Percentiles rank a stretch among this genome's conserved stretches.
These are phyloP conservation scores for Hymenopus coronatus DNA, from an alignment of 2,888 invertebrate species.

Conservation along the genomic window DNA sequence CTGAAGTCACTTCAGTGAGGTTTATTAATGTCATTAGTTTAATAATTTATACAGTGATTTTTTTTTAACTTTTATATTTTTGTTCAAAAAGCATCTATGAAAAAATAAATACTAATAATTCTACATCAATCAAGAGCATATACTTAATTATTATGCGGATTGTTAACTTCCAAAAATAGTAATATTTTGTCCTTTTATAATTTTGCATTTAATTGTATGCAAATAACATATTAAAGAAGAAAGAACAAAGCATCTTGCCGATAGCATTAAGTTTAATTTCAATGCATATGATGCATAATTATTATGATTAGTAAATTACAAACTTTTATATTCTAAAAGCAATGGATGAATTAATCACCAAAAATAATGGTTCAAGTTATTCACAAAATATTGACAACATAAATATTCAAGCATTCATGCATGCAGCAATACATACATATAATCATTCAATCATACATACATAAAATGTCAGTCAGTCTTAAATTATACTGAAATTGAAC, in stretches of 20 bases:
- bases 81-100: background rate
- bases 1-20: background rate
- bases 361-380: background rate
- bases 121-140: background rate
- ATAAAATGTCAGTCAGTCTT: background rate
- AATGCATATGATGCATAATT: background rate
- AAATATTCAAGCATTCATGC: background rate
- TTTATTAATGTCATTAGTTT: background rate
- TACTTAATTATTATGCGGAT: background rate
- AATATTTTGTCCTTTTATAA: background rate
- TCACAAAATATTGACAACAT: background rate
- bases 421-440: background rate
- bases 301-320: background rate
- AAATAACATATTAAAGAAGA: background rate
- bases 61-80: background rate
- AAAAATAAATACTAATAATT: background rate
- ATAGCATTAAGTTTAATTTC: too few relatives aligned
- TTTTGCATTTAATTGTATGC: background rate
- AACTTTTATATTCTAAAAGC: background rate
- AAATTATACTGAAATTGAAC: background rate
- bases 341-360: background rate
- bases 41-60: background rate
- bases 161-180: background rate
- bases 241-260: too few relatives aligned
- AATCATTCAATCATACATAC: background rate